A percentile compares a stretch with the other conserved stretches of the same genome.
These are phyloP conservation scores for Notoglanidium macrostoma DNA, from an alignment of 2,797 vertebrate species.

Conservation along the genomic window DNA sequence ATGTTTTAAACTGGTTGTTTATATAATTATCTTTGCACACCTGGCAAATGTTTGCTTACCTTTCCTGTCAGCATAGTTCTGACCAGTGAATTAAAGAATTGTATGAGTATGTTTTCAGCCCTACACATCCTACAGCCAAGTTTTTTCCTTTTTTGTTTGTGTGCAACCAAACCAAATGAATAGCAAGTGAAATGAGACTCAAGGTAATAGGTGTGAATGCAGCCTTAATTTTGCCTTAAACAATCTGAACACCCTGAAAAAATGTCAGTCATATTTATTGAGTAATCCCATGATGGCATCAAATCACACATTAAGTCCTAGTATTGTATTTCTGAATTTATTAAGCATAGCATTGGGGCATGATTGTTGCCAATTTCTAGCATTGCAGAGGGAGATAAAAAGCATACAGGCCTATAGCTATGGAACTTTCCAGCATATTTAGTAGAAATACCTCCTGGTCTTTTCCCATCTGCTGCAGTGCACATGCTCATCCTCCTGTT, in stretches of 20 bases:
- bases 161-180: not conserved
- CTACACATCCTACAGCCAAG: not conserved
- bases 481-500: constrained; percentile 32
- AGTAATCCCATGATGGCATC: not conserved
- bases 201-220: not conserved
- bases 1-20: not conserved
- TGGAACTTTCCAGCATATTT: constrained; percentile 26
- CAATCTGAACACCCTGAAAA: not conserved
- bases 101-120: not conserved
- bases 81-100: not conserved
- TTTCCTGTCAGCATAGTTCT: not conserved
- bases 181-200: not conserved
- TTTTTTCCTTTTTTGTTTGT: not conserved
- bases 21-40: not conserved
- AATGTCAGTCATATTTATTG: not conserved
- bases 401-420: constrained; percentile 10
- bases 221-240: not conserved
- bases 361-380: not conserved
- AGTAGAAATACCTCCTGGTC: constrained; percentile 37
- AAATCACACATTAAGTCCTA: not conserved
- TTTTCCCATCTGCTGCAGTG: constrained; percentile 15
- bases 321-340: not conserved
- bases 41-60: not conserved
- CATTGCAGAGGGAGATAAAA: constrained; percentile 14
- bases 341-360: not conserved